Evolutionary conservation across 2,113 vertebrate species (phyloP).

Genomic region (Melanostigma gelatinosum): DNA sequence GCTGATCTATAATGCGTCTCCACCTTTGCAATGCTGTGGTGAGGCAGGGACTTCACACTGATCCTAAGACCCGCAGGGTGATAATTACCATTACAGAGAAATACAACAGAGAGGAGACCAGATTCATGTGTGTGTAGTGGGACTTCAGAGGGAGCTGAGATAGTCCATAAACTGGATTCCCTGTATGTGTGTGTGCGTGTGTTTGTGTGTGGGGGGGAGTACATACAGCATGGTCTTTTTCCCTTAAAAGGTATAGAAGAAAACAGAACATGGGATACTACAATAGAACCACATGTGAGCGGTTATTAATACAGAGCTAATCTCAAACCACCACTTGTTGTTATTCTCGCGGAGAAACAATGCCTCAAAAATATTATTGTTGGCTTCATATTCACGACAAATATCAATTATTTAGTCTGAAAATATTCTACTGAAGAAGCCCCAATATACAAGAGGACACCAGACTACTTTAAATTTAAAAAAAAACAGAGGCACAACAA

Average conservation of each 20-base stretch:
- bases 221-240: not conserved
- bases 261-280: not conserved
- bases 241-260: not conserved
- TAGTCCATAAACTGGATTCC: slow-evolving; percentile 22
- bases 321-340: slow-evolving; percentile 43
- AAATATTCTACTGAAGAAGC: not conserved
- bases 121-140: slow-evolving; percentile 7
- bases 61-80: slow-evolving; percentile 25
- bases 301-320: slow-evolving; percentile 22
- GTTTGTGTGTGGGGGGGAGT: not conserved
- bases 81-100: slow-evolving; percentile 54
- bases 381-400: slow-evolving; percentile 2
- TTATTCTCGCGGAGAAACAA: slow-evolving; percentile 2
- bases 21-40: slow-evolving; percentile 24
- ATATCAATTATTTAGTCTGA: not conserved
- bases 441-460: not conserved
- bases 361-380: not conserved
- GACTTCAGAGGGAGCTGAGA: slow-evolving; percentile 1
- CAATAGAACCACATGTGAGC: slow-evolving; percentile 4
- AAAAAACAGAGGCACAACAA: not conserved
- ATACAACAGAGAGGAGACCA: slow-evolving; percentile 29
- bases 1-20: slow-evolving; percentile 2
- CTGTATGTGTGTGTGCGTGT: not conserved
- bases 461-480: not conserved
- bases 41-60: slow-evolving; percentile 16